Evolutionary conservation across 1,140 invertebrate genomes (phyloP).

Genomic region (Chironomus tepperi): DNA sequence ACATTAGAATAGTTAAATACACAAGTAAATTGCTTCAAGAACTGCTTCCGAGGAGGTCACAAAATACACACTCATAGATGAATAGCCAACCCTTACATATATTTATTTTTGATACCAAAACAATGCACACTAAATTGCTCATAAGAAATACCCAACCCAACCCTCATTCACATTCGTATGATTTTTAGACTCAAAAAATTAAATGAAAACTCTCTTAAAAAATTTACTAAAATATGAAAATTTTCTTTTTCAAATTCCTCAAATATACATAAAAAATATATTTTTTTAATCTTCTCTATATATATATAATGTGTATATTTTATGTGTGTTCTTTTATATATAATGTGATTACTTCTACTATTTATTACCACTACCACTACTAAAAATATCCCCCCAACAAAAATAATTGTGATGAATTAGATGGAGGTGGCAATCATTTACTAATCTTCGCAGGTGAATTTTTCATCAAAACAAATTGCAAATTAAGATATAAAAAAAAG

Average conservation of each 20-base stretch:
- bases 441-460: slow-evolving; percentile 21
- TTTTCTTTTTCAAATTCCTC: neutral
- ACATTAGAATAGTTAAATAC: too few relatives aligned
- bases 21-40: too few relatives aligned
- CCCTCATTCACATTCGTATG: neutral
- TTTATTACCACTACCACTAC: slow-evolving; percentile 5
- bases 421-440: slow-evolving; percentile 19
- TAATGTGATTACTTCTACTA: neutral
- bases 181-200: neutral
- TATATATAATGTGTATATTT: slow-evolving; percentile 5
- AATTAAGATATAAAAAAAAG: neutral
- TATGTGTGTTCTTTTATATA: slow-evolving; percentile 18
- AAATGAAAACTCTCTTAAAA: slow-evolving; percentile 10
- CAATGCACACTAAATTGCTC: neutral
- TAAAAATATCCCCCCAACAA: slow-evolving; percentile 8
- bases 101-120: too few relatives aligned
- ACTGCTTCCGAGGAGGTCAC: too few relatives aligned
- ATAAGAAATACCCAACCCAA: neutral
- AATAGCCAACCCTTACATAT: too few relatives aligned
- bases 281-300: neutral
- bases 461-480: slow-evolving; percentile 11
- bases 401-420: slow-evolving; percentile 15
- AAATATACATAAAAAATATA: neutral
- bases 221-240: neutral
- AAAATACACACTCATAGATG: too few relatives aligned